Percentiles rank a stretch among this genome's conserved stretches.
Conservation (phyloP, 2,797 vertebrate genomes). For the Cossypha dichroa region DNA sequence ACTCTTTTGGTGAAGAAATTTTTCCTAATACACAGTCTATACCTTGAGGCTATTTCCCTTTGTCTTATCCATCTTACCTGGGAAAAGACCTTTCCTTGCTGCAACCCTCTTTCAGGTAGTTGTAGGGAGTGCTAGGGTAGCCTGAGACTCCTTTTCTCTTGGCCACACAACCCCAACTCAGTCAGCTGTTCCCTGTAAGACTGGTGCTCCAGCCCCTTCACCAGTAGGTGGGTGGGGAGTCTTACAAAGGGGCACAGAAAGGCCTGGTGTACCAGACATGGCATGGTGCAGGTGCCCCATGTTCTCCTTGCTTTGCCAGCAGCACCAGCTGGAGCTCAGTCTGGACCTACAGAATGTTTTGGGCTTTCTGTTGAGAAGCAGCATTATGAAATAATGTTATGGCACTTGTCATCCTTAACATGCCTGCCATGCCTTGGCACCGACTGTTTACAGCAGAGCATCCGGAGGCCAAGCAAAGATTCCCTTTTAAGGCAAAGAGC, state of each 20-base stretch:
- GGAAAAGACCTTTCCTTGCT: neutral
- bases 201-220: neutral
- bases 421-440: conserved; percentile 65
- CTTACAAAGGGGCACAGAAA: neutral
- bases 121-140: neutral
- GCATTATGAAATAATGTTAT: conserved; percentile 40
- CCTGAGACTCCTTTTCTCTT: neutral
- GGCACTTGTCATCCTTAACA: conserved; percentile 60
- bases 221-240: neutral
- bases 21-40: neutral
- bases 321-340: neutral
- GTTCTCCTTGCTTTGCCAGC: neutral
- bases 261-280: neutral
- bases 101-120: neutral
- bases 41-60: neutral
- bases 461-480: conserved; percentile 52
- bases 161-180: neutral
- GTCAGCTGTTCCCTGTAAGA: neutral
- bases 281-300: neutral
- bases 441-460: conserved; percentile 6
- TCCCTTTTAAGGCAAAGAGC: conserved; percentile 79
- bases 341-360: neutral
- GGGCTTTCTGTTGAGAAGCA: conserved; percentile 24
- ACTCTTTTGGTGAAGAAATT: neutral
- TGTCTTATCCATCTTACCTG: rapidly evolving